These are phyloP conservation scores for Echiichthys vipera DNA, from an alignment of 2,797 vertebrate genomes.

Conservation along the genomic window DNA sequence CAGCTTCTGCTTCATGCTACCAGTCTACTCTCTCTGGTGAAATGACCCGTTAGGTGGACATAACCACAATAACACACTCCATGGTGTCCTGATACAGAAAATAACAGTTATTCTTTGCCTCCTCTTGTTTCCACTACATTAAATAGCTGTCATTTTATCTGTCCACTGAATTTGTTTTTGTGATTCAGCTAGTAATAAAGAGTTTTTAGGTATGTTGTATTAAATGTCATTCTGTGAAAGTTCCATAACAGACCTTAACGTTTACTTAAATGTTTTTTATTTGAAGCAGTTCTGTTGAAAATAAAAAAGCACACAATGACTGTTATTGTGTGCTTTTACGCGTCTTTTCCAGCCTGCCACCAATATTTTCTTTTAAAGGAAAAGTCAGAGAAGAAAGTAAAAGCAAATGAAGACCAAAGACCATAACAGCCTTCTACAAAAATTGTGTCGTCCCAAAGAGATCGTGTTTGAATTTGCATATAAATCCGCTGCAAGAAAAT, in stretches of 20 bases:
- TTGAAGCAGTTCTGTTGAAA: slow-evolving; percentile 8
- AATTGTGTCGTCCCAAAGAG: slow-evolving; percentile 13
- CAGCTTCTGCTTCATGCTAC: background rate
- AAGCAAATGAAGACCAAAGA: slow-evolving; percentile 21
- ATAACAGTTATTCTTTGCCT: background rate
- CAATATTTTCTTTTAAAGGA: slow-evolving; percentile 37
- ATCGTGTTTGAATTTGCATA: slow-evolving; percentile 25
- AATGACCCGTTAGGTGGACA: background rate
- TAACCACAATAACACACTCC: background rate
- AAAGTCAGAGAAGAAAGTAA: slow-evolving; percentile 5
- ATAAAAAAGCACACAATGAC: background rate
- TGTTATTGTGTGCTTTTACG: background rate
- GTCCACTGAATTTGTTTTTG: background rate
- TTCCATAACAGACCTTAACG: background rate
- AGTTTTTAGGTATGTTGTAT: slow-evolving; percentile 6
- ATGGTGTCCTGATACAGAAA: background rate
- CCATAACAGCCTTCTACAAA: slow-evolving; percentile 9
- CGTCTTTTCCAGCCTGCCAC: background rate
- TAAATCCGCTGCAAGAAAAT: slow-evolving; percentile 15
- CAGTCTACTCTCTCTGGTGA: background rate
- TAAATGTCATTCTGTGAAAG: slow-evolving; percentile 6
- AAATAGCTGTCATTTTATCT: background rate
- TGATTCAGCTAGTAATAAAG: background rate
- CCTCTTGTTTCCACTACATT: background rate
- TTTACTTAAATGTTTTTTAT: background rate